A percentile compares a stretch with the other conserved stretches of the same genome.
These are phyloP conservation scores for Pampus argenteus DNA, from an alignment of 2,797 vertebrate genomes.

Conservation along the genomic window DNA sequence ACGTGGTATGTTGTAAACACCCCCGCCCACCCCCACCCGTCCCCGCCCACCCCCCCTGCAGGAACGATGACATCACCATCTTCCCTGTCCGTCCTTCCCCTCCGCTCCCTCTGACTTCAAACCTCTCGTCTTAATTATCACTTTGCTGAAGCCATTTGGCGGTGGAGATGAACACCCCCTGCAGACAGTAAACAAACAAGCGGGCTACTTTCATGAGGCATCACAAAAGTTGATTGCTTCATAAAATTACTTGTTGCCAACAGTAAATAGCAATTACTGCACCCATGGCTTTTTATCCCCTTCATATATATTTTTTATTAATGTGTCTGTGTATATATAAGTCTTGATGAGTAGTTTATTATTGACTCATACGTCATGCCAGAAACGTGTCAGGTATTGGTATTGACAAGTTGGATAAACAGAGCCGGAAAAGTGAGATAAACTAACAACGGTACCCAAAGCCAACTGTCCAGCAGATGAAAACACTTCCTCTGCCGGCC, in stretches of 20 bases:
- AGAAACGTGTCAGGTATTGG: background rate
- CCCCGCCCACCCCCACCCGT: no score
- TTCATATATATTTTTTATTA: conserved; percentile 39
- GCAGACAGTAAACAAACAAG: conserved; percentile 72
- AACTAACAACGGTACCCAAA: conserved; percentile 39
- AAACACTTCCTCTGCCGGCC: conserved; percentile 45
- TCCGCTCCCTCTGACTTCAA: conserved; percentile 44
- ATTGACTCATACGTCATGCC: background rate
- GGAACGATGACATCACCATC: conserved; percentile 52
- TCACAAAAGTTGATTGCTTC: conserved; percentile 58
- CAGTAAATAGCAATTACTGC: conserved; percentile 72
- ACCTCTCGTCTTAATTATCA: conserved; percentile 59
- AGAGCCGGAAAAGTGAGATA: conserved; percentile 27
- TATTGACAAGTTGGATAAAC: conserved; percentile 26
- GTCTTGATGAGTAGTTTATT: background rate
- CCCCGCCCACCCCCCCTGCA: conserved; percentile 22
- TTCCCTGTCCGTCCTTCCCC: conserved; percentile 30
- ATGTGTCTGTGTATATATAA: conserved; percentile 15
- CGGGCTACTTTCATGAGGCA: conserved; percentile 49
- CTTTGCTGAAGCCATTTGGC: conserved; percentile 57
- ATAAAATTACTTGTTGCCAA: conserved; percentile 47
- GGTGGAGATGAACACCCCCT: conserved; percentile 55
- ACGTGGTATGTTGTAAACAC: conserved; percentile 53
- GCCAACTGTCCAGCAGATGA: conserved; percentile 37
- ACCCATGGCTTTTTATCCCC: conserved; percentile 24